Conservation (phyloP, 2,797 vertebrate genomes). For the Notamacropus eugenii region DNA sequence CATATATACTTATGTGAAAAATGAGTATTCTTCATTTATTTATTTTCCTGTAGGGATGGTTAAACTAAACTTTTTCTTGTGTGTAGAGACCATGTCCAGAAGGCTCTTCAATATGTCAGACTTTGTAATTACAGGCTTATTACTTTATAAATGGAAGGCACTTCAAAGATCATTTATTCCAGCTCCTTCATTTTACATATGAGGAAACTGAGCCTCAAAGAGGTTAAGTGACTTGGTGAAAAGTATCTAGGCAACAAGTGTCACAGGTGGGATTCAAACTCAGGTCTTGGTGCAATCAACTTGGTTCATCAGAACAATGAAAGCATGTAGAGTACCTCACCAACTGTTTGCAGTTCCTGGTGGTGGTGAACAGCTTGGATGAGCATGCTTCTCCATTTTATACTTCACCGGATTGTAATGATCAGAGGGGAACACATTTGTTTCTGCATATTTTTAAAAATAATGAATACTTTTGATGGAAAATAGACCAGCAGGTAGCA, state of each 20-base stretch:
- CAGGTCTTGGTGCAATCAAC: neutral
- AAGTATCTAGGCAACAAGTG: neutral
- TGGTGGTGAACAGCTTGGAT: neutral
- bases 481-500: neutral
- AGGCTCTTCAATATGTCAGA: neutral
- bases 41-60: neutral
- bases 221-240: neutral
- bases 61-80: neutral
- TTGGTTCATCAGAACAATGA: neutral
- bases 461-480: neutral
- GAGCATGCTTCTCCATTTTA: neutral
- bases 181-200: neutral
- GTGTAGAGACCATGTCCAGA: neutral
- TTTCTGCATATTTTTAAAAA: neutral
- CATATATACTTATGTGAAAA: neutral
- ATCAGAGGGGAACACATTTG: neutral
- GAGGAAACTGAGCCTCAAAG: neutral
- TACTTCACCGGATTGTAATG: neutral
- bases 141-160: neutral
- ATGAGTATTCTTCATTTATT: neutral
- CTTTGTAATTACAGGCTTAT: neutral
- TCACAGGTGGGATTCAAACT: neutral
- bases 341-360: neutral
- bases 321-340: neutral
- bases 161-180: neutral